Base-by-base conservation (phyloP, 2,797 vertebrate species). In the Orientallactaga sibirica region DNA sequence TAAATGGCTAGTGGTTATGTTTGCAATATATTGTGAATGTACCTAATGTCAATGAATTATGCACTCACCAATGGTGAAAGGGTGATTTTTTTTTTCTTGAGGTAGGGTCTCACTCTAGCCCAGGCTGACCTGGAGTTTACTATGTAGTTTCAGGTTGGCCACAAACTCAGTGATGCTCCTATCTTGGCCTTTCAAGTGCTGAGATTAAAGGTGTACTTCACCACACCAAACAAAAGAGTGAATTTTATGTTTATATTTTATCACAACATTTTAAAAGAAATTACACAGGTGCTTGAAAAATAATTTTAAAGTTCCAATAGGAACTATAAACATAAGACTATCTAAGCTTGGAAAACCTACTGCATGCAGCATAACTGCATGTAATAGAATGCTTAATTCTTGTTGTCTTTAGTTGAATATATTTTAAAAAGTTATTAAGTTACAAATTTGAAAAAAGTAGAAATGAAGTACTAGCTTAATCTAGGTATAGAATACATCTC, bases 231-330 rank as follows among this genome's bases (percentile, higher is more conserved):
- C 48, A 48, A 88, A 77, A 70, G 2, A 18, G 29, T 68, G 86
- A 88, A 58, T 48, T 76, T 84, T 80, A 70, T 8, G 71, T 75
- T 89, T 48, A 61, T 68, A 71, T 86, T 94, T 66, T 73, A 86
- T 14, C 14, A 66, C 2, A 83, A 14, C 52, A 37, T 91, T 85
- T 55, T 14, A 10, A 64, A 74, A 68, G 76, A 37, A 85, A 74
- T 81, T 74, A 55, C 1, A 62, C 33, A 48, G 2, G 15, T 70
- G 10, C 48, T 70, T 62, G 67, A 89, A 78, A n/a, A 48, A 70
- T 52, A 27, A 74, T 80, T 75, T 88, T 7, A 83, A 95, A 93
- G 55, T 92, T 90, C 41, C 78, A 37, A 33, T 67, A 85, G 64
- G 29, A 75, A 29, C 16, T 70, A 7, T 52, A 52, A 86, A 80